A percentile compares a stretch with the other conserved stretches of the same genome.
These are phyloP conservation scores for Rhinoderma darwinii DNA, from an alignment of 2,113 vertebrate species.

Conservation along the genomic window DNA sequence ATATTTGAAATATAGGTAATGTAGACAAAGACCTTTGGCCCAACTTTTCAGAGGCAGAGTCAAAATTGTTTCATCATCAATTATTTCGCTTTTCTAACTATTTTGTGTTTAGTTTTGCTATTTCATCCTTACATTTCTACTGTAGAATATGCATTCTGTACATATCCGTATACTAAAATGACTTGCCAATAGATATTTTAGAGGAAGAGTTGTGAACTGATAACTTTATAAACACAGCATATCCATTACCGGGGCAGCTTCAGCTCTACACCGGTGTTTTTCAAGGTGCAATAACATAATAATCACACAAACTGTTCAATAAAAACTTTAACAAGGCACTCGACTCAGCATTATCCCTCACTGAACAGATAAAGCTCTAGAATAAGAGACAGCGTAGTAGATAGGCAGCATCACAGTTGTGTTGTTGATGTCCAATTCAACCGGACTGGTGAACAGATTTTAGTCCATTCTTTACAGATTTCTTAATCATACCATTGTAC, in stretches of 20 bases:
- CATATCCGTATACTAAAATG: too few relatives aligned
- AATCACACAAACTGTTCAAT: neutral
- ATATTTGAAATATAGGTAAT: too few relatives aligned
- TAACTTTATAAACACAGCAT: neutral
- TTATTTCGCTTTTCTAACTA: too few relatives aligned
- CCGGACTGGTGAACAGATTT: neutral
- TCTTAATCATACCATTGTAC: neutral
- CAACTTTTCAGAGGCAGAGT: too few relatives aligned
- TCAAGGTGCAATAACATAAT: neutral
- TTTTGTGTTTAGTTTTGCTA: neutral
- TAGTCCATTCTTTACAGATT: neutral
- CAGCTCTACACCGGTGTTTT: too few relatives aligned
- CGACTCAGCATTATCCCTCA: neutral
- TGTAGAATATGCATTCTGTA: neutral
- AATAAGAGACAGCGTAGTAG: neutral
- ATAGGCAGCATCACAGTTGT: neutral
- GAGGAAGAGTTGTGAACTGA: neutral
- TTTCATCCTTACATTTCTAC: neutral
- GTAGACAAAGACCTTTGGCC: too few relatives aligned
- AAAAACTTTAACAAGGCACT: neutral
- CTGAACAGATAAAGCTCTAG: neutral
- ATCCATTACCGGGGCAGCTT: neutral
- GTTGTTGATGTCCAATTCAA: neutral
- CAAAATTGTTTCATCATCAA: too few relatives aligned
- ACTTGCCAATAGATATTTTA: neutral